Conservation (phyloP, 1,140 invertebrate genomes). For the Apis laboriosa region DNA sequence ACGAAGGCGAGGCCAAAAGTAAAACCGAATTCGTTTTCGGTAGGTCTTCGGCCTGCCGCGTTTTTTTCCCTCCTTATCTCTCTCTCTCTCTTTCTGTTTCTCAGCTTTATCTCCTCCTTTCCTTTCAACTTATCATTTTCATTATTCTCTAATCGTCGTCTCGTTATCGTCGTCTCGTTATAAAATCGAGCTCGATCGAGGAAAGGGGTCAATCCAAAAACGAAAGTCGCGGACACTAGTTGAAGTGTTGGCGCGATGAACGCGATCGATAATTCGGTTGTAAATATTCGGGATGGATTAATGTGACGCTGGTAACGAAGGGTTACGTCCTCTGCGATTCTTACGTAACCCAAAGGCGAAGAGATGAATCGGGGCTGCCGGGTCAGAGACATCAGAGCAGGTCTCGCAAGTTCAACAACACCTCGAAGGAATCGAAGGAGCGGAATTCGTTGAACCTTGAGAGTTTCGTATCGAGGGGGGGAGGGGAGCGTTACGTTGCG, state of each 20-base stretch:
- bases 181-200: no score
- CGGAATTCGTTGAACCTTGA: conserved; percentile 33
- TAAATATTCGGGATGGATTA: background rate
- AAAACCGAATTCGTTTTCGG: conserved; percentile 80
- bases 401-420: background rate
- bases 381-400: conserved; percentile 39
- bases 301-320: background rate
- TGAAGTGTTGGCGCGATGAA: no score
- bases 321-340: conserved; percentile 30
- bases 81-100: conserved; percentile 36
- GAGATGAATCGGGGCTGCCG: conserved; percentile 32
- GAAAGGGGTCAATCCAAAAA: background rate
- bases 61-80: conserved; percentile 41
- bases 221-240: background rate
- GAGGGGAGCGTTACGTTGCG: conserved; percentile 1
- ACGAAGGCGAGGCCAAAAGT: conserved; percentile 73
- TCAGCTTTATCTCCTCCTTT: conserved; percentile 19
- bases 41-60: conserved; percentile 57
- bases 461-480: background rate
- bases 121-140: background rate
- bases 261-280: conserved; percentile 10
- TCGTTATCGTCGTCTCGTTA: background rate
- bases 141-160: background rate
- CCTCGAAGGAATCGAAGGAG: background rate
- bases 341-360: conserved; percentile 43